phyloP scores from a whole-genome alignment of 1,140 invertebrate genomes.

The Drosophila albomicans region DNA sequence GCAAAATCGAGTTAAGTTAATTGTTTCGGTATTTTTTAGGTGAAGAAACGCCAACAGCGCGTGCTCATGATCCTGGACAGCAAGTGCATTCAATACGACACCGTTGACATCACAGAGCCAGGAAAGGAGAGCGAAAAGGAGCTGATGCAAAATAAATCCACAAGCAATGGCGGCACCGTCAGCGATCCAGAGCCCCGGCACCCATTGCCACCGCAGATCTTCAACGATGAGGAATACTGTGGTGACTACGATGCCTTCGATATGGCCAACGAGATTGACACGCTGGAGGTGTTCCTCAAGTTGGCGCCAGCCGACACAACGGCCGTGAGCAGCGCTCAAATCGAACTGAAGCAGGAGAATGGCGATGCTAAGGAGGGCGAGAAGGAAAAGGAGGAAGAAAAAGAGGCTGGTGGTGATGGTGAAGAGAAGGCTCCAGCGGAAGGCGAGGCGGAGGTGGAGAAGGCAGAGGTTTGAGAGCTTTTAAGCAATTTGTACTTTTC shows the following conservation, averaged over 20 bases:
- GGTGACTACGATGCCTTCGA: slow-evolving; percentile 98
- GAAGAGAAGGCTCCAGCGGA: slow-evolving; percentile 53
- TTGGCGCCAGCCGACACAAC: slow-evolving; percentile 86
- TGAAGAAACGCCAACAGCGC: slow-evolving; percentile 96
- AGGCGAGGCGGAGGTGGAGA: slow-evolving; percentile 30
- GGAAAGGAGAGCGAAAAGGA: slow-evolving; percentile 94
- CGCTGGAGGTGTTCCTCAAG: slow-evolving; percentile 93
- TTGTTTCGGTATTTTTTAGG: slow-evolving; percentile 86
- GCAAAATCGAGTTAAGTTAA: background rate
- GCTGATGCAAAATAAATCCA: slow-evolving; percentile 96
- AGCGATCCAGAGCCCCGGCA: slow-evolving; percentile 86
- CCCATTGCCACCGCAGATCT: slow-evolving; percentile 96
- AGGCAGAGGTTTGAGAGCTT: slow-evolving; percentile 73
- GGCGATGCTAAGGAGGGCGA: slow-evolving; percentile 45
- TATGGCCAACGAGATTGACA: slow-evolving; percentile 95
- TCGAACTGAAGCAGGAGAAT: slow-evolving; percentile 85
- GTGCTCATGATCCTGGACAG: slow-evolving; percentile 96
- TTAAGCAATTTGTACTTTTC: slow-evolving; percentile 70
- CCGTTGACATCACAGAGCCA: slow-evolving; percentile 97
- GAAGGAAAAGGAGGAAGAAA: slow-evolving; percentile 32
- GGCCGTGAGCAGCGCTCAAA: slow-evolving; percentile 84
- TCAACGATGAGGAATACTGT: slow-evolving; percentile 96
- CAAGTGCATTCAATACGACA: slow-evolving; percentile 94
- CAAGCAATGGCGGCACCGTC: slow-evolving; percentile 89
- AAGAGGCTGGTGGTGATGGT: slow-evolving; percentile 10